Conservation (phyloP, 2,888 invertebrate species). For the Coelopa pilipes region DNA sequence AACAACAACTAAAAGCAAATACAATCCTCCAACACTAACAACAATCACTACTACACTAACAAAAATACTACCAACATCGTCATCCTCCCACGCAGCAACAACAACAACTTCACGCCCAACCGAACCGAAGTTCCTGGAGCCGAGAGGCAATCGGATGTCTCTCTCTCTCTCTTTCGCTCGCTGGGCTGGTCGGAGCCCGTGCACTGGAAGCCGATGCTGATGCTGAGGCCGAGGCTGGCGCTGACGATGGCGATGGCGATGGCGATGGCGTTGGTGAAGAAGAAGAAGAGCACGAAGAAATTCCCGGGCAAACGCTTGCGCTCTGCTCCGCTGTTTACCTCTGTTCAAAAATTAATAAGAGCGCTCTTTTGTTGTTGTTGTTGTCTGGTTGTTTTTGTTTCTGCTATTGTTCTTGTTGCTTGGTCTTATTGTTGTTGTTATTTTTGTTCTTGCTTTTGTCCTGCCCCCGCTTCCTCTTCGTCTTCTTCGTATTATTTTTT, state of each 20-base stretch:
- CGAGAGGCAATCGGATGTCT: too few species aligned
- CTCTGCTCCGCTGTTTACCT: slow-evolving; percentile 48
- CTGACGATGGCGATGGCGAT: neutral
- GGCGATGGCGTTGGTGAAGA: neutral
- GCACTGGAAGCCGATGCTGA: too few species aligned
- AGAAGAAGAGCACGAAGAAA: slow-evolving; percentile 48
- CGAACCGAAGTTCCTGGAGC: neutral
- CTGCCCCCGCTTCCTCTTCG: too few species aligned
- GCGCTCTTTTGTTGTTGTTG: slow-evolving; percentile 44
- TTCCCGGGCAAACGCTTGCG: slow-evolving; percentile 68
- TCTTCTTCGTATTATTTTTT: too few species aligned
- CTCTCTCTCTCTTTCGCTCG: too few species aligned
- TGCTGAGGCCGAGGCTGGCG: too few species aligned
- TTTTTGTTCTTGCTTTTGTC: slow-evolving; percentile 9
- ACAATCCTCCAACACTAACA: slow-evolving; percentile 29
- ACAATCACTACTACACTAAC: too few species aligned
- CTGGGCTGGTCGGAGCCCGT: too few species aligned
- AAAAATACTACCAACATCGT: too few species aligned
- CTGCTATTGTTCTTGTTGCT: slow-evolving; percentile 29
- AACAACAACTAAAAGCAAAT: slow-evolving; percentile 25
- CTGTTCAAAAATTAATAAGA: slow-evolving; percentile 58
- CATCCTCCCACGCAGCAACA: slow-evolving; percentile 11
- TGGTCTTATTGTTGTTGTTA: slow-evolving; percentile 40
- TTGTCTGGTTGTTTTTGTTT: too few species aligned
- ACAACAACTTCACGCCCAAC: neutral